phyloP scores from a whole-genome alignment of 2,113 vertebrate species.

The Ornithorhynchus anatinus region DNA sequence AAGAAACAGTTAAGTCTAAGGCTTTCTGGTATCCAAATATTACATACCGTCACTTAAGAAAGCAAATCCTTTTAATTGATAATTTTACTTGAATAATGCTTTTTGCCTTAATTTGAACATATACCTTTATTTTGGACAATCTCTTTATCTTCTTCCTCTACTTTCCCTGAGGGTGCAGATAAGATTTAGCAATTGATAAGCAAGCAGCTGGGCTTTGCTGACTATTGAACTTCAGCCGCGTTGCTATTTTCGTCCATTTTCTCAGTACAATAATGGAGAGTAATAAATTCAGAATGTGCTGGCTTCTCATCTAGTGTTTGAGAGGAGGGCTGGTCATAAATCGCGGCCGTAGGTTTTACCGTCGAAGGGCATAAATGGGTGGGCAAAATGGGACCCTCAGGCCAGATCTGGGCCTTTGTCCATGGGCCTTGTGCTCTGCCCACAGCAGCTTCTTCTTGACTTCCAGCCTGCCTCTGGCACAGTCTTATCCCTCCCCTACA shows the following conservation, averaged over 20 bases:
- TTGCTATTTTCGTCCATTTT: conserved; percentile 32
- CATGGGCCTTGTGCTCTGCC: no score
- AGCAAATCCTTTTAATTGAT: neutral
- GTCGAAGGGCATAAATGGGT: conserved; percentile 39
- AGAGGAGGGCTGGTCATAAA: conserved; percentile 43
- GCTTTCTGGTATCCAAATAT: neutral
- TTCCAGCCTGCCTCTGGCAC: no score
- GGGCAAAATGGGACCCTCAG: no score
- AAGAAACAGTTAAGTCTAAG: conserved; percentile 1
- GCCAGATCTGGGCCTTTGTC: no score
- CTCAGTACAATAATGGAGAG: conserved; percentile 38
- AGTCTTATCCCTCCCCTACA: no score
- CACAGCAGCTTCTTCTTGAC: no score
- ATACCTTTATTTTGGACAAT: neutral
- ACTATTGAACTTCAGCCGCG: neutral
- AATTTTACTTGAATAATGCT: neutral
- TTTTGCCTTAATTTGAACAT: neutral
- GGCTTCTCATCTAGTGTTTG: conserved; percentile 51
- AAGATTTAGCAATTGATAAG: conserved; percentile 20
- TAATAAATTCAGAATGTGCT: conserved; percentile 24
- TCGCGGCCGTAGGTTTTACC: conserved; percentile 27
- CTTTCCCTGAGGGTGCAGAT: neutral
- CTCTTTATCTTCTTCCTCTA: neutral
- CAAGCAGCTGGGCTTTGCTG: conserved; percentile 7
- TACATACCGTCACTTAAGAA: conserved; percentile 14